Evolutionary conservation across 2,797 vertebrate species (phyloP), one percentile per base, ranked within the genome.

Genomic region (Pagetopsis macropterus): DNA sequence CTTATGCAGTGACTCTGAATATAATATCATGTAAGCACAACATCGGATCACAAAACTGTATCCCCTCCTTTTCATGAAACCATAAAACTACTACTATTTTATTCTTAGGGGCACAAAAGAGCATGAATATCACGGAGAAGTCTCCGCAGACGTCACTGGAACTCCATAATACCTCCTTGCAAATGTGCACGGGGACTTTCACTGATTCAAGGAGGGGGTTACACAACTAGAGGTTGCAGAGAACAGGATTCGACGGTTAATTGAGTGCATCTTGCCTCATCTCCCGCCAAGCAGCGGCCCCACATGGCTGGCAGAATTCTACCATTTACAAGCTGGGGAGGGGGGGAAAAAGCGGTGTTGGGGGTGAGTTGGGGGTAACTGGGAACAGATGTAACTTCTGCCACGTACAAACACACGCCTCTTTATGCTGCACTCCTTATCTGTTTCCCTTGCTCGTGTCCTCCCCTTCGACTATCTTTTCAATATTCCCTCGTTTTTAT

Each of bases 321-420:
- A 59, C 81, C 81, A 87, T 89, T 92, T 90, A 91, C 79, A 78
- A 70, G 74, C 54, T 56, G 52, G 23, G 66, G 65, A 57, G 75
- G 75, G 33, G 33, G 27, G 51, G 48, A 14, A 27, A 66, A 44
- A 52, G 46, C 33, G 51, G 33, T 57, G 27, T 44, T 37, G 50
- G 45, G 31, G 70, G 76, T 59, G 65, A 58, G 72, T 2, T 43
- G 51, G 69, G 79, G 70, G 64, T 91, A 93, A 95, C 84, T 89
- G 70, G 78, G 87, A 90, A 72, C 94, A 95, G 92, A 94, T 93
- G 92, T 86, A 89, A 72, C 84, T 91, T 83, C 82, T 85, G 88
- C 90, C 91, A 92, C 91, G 86, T 90, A 89, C 71, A 75, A 64
- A 70, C 69, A 67, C 66, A 37, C 19, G 0, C 56, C 14, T 76